Evolutionary conservation across 2,888 invertebrate species (phyloP).

Genomic region (Phengaris arion): DNA sequence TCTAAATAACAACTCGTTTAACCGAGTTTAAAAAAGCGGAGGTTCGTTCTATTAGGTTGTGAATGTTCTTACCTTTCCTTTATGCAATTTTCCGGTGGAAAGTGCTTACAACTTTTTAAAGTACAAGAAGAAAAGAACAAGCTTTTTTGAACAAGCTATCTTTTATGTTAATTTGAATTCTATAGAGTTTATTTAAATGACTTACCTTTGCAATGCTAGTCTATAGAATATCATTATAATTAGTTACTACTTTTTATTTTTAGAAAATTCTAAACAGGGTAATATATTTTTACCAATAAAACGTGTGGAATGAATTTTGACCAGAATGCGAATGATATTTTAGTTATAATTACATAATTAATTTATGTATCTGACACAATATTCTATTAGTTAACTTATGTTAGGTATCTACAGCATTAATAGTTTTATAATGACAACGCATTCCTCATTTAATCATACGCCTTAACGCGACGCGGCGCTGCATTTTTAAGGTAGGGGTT

Average conservation of each 20-base stretch:
- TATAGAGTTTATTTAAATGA: neutral
- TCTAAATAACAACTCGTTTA: no score
- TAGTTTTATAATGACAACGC: neutral
- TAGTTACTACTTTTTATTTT: neutral
- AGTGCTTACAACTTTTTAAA: no score
- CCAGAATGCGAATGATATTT: neutral
- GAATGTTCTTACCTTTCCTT: neutral
- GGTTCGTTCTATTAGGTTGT: neutral
- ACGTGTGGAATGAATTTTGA: neutral
- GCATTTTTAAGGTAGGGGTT: no score
- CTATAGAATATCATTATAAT: conserved; percentile 21
- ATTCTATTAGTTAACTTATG: conserved; percentile 1
- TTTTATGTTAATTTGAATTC: no score
- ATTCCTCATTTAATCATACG: neutral
- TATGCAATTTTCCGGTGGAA: no score
- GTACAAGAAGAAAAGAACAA: no score
- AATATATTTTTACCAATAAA: neutral
- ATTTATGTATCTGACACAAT: conserved; percentile 5
- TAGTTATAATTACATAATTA: conserved; percentile 1
- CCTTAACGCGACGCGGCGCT: no score
- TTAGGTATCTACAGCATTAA: neutral
- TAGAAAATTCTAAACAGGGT: neutral
- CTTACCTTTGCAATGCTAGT: conserved; percentile 18
- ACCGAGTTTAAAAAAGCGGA: no score
- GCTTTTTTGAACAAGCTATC: no score